Evolutionary conservation across 2,797 vertebrate genomes (phyloP).

Genomic region (Aldrovandia affinis): DNA sequence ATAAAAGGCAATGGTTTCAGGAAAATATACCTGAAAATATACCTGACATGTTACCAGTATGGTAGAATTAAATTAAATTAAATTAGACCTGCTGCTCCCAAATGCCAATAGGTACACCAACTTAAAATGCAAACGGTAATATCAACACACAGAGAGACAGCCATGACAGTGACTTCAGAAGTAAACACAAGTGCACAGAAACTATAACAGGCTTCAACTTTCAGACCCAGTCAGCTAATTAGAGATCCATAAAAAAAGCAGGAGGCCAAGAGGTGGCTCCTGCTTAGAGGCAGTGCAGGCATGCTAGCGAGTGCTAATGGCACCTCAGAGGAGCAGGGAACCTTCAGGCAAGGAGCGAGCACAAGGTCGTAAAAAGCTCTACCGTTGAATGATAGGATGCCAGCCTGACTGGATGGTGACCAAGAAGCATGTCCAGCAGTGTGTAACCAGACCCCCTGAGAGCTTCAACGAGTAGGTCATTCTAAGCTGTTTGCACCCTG

Average conservation of each 20-base stretch:
- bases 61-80: too few relatives aligned
- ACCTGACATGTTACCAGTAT: too few relatives aligned
- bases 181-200: not conserved
- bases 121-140: not conserved
- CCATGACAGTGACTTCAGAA: not conserved
- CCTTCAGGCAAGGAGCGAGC: not conserved
- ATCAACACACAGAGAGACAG: not conserved
- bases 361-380: not conserved
- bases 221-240: not conserved
- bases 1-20: too few relatives aligned
- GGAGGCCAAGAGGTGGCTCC: not conserved
- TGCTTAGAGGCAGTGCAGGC: not conserved
- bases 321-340: not conserved
- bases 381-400: not conserved
- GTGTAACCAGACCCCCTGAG: slow-evolving; percentile 4
- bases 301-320: not conserved
- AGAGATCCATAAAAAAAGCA: not conserved
- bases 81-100: too few relatives aligned
- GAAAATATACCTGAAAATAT: too few relatives aligned
- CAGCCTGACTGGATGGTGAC: not conserved
- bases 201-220: not conserved
- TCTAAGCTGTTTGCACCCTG: not conserved
- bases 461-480: not conserved
- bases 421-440: not conserved
- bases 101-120: not conserved